Evolutionary conservation across 1,140 invertebrate genomes (phyloP), one percentile per base, ranked within the genome.

Genomic region (Pteromalus puparum): DNA sequence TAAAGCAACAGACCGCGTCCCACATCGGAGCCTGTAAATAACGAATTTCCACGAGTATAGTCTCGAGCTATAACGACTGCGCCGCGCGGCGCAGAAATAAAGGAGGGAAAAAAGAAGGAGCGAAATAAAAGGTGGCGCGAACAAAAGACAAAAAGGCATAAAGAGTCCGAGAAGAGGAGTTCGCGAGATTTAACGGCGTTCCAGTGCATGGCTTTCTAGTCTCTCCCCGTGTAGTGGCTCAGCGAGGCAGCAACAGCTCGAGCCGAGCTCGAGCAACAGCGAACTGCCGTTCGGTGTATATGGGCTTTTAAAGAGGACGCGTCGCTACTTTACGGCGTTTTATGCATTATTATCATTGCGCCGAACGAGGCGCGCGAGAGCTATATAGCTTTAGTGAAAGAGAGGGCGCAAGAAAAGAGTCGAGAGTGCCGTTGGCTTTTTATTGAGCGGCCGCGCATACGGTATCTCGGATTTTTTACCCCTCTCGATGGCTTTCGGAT

Each of bases 201-300:
- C 67, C 67, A 70, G 67, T 70, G 67, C 24, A 70, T 28, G 67
- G 67, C 67, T 70, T 70, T 70, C 24, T 70, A 70, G 67, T 28
- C 26, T 3, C 15, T 30, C 67, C 13, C 26, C 10, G 7, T 70
- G 6, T 26, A 28, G 9, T 1, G 12, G 65, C 21, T 26, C 1
- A 6, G 65, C 21, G 1, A n/a, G n/a, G 65, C 18, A 12, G 65
- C 65, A n/a, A n/a, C n/a, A n/a, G n/a, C n/a, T n/a, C n/a, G n/a
- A n/a, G n/a, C n/a, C n/a, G n/a, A n/a, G n/a, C n/a, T n/a, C n/a
- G 30, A 24, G 65, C n/a, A 24, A 5, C n/a, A 26, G 21, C 65
- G 12, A 18, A 24, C 21, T 67, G 65, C 24, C 65, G 7, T 48
- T 48, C 18, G n/a, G n/a, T 18, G n/a, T 24, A 26, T 67, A 67